Base-by-base conservation (phyloP, 1,140 invertebrate species). In the Atta cephalotes region DNA sequence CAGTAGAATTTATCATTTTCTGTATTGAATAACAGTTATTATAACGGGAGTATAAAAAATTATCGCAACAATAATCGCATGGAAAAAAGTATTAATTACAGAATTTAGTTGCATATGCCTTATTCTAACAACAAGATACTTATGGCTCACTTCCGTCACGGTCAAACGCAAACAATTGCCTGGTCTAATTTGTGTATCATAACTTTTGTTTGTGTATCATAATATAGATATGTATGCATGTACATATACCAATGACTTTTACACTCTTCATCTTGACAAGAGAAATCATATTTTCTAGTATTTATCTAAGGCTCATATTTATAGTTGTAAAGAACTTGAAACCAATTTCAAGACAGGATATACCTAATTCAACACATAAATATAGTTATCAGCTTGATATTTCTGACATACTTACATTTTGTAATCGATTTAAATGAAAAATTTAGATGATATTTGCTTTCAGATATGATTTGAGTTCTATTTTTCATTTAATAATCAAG, bases 91-190 rank as follows among this genome's bases (percentile, higher is more conserved):
- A 2, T 25, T 9, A 51, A 51, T 45, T 4, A 39, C 16, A 28
- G 16, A 78, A 78, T 51, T 62, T 78, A 63, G 7, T 35, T 62
- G 21, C 35, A 39, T 5, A 9, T 63, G 5, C 39, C n/a, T 76
- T 58, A 58, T n/a, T 58, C 56, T 58, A 60, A 87, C 58, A 89
- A 16, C 68, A 56, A 85, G 62, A 84, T 77, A 39, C 79, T 58
- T 31, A 81, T 58, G 87, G 71, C 79, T 86, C 60, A 49, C 86
- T 90, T 87, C 79, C 79, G 39, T 90, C 87, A 70, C 78, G 86
- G 56, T 88, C 84, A 88, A 88, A 85, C 82, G 78, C 82, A 86
- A n/a, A 66, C 87, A 85, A 90, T 91, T 60, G 10, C 31, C 31
- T 7, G 4, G 10, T 18, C 7, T 80, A 70, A 86, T 89, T 77